Evolutionary conservation across 2,113 vertebrate species (phyloP), one percentile per base, ranked within the genome.

Genomic region (Illadopsis cleaveri): DNA sequence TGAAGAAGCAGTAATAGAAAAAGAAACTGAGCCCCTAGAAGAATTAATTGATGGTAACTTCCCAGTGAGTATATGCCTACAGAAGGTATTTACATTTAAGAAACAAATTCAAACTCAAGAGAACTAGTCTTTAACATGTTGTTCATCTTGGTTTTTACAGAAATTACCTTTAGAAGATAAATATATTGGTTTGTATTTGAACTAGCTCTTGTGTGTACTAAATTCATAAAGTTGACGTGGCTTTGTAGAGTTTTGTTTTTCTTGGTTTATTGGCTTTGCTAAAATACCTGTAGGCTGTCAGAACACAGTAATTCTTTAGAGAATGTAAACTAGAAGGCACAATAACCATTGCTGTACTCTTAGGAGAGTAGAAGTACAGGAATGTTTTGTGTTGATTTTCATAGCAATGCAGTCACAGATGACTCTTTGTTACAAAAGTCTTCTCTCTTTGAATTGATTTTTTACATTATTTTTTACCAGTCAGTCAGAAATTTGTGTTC

Each of bases 1-100:
- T 81, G 97, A 97, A 91, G 94, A 93, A 73, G 82, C 96, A 92
- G 44, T 85, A 60, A 91, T 91, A 94, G 99, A 99, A 96, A 97
- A 98, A 78, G 98, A 98, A 96, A 98, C 96, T 82, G 98, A 98
- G 40, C 83, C 95, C 5, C 71, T 96, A 87, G 88, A 93, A 73
- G 98, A 98, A 56, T 82, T 96, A 9, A 97, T 98, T 44, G 97
- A 98, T 77, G 98, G 98, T 84, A 99, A 98, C 95, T 98, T 99
- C 88, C 99, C 99, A 89, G 99, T 99, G 95, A 98, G 98, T 98
- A 85, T 92, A 85, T 78, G 22, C 11, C 69, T 87, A 19, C 6
- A 27, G 37, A 72, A 64, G 44, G n/a, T 86, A 47, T 81, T 92
- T 92, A 62, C 30, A 70, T 47, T 89, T 78, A 68, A 75, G 65